A percentile compares a stretch with the other conserved stretches of the same genome.
Evolutionary conservation across 2,113 vertebrate species (phyloP).

Genomic region (Colistium nudipinnis): DNA sequence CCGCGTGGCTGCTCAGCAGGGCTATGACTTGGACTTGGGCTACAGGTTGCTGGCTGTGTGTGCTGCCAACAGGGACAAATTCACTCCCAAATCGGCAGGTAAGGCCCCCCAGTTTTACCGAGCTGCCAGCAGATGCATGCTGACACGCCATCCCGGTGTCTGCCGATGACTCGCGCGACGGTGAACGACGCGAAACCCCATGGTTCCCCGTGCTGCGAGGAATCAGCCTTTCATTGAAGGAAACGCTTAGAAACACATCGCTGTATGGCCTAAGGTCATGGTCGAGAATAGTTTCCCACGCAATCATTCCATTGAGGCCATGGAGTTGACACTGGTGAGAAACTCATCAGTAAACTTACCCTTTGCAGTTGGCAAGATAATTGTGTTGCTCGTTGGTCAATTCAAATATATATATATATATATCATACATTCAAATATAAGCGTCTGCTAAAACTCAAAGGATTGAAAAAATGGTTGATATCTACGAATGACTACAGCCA

Average conservation of each 20-base stretch:
- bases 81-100: constrained; percentile 99
- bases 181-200: not conserved
- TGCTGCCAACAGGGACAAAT: constrained; percentile 98
- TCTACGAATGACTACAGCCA: constrained; percentile 34
- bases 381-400: no score
- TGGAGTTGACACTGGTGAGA: no score
- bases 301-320: not conserved
- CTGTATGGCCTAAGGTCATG: constrained; percentile 11
- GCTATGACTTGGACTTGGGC: constrained; percentile 97
- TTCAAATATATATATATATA: no score
- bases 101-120: constrained; percentile 67
- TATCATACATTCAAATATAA: constrained; percentile 11
- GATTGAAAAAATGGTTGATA: constrained; percentile 31
- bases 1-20: constrained; percentile 97
- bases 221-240: constrained; percentile 11
- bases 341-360: no score
- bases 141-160: constrained; percentile 44
- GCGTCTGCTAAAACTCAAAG: constrained; percentile 10
- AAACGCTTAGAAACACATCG: constrained; percentile 9
- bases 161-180: constrained; percentile 27
- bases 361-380: no score
- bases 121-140: constrained; percentile 39
- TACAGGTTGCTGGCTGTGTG: constrained; percentile 98
- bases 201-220: constrained; percentile 15
- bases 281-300: no score